Evolutionary conservation across 2,113 vertebrate species (phyloP).

Genomic region (Brevimyrus niger): DNA sequence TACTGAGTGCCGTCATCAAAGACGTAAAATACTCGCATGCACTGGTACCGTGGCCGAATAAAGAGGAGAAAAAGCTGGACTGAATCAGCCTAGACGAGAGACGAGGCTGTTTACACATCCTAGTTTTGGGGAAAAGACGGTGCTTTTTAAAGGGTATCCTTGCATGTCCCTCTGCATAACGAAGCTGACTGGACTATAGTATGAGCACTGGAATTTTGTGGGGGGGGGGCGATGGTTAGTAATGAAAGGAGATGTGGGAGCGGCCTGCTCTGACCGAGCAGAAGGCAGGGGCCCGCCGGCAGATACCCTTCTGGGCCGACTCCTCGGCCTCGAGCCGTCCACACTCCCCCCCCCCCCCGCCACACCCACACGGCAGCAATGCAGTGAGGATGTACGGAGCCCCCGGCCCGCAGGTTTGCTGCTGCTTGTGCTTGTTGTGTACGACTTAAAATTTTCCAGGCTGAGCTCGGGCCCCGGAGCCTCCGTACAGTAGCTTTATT

Average conservation of each 20-base stretch:
- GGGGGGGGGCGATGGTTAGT: not conserved
- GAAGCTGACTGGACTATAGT: not conserved
- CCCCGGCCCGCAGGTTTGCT: not conserved
- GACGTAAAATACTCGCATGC: not conserved
- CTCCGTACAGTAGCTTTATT: not conserved
- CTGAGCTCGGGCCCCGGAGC: not conserved
- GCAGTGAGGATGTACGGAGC: not conserved
- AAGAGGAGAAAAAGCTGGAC: not conserved
- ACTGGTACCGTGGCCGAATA: not conserved
- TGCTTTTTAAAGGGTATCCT: not conserved
- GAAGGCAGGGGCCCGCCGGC: not conserved
- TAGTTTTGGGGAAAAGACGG: not conserved
- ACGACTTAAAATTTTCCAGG: not conserved
- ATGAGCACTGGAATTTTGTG: not conserved
- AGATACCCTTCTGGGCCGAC: not conserved
- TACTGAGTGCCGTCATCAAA: not conserved
- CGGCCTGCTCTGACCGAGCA: not conserved
- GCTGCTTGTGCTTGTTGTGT: not conserved
- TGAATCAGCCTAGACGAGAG: not conserved
- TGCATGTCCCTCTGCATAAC: not conserved
- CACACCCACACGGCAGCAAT: not conserved
- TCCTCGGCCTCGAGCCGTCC: not conserved
- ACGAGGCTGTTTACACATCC: not conserved
- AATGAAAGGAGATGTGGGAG: not conserved
- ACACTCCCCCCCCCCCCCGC: not conserved